A percentile compares a stretch with the other conserved stretches of the same genome.
phyloP scores from a whole-genome alignment of 2,113 vertebrate genomes.

The Larimichthys polyactis region DNA sequence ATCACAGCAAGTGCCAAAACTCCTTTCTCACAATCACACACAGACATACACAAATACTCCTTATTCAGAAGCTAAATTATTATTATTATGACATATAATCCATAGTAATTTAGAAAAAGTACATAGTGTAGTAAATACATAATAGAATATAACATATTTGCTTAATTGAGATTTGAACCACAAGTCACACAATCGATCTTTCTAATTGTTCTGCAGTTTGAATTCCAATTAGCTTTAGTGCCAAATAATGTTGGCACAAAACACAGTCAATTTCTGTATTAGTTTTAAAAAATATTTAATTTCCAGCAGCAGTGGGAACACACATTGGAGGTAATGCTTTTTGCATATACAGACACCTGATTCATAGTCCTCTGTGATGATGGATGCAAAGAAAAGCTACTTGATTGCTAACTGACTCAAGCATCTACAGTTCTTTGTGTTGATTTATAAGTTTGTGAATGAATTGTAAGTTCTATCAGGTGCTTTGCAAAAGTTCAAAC shows the following conservation, averaged over 20 bases:
- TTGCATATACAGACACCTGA: not conserved
- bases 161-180: not conserved
- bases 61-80: not conserved
- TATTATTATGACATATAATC: not conserved
- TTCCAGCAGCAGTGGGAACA: not conserved
- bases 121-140: not conserved
- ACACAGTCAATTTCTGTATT: no score
- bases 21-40: not conserved
- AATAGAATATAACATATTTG: not conserved
- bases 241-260: no score
- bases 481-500: not conserved
- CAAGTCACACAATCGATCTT: not conserved
- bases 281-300: not conserved
- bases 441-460: not conserved
- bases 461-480: not conserved
- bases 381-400: not conserved
- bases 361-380: not conserved
- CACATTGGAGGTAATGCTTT: not conserved
- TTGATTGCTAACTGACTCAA: not conserved
- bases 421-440: not conserved
- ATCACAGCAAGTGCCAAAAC: constrained; percentile 15
- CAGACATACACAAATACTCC: not conserved
- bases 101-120: not conserved
- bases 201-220: not conserved
- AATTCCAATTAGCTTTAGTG: not conserved